Percentiles rank a stretch among this genome's conserved stretches.
phyloP scores from a whole-genome alignment of 2,888 invertebrate species.

The Drosophila tanythrix region DNA sequence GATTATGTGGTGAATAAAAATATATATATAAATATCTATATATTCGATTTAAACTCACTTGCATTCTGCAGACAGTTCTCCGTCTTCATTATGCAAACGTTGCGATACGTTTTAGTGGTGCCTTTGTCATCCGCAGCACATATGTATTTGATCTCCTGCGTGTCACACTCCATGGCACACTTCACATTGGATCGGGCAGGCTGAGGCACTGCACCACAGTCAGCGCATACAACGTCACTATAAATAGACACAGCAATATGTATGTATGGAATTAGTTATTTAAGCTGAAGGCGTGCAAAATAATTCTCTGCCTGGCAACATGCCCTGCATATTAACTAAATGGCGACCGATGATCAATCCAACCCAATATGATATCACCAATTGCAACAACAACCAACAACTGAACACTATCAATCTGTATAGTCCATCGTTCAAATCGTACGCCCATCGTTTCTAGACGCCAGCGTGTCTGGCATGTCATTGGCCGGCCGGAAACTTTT shows the following conservation, averaged over 20 bases:
- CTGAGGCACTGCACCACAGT: slow-evolving; percentile 80
- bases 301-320: slow-evolving; percentile 27
- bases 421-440: slow-evolving; percentile 32
- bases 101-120: slow-evolving; percentile 83
- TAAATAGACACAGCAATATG: slow-evolving; percentile 44
- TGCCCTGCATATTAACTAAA: slow-evolving; percentile 60
- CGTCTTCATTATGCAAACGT: slow-evolving; percentile 83
- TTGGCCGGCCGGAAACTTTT: slow-evolving; percentile 38
- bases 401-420: slow-evolving; percentile 17
- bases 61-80: slow-evolving; percentile 83
- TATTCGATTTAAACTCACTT: slow-evolving; percentile 45
- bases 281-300: slow-evolving; percentile 49
- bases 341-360: slow-evolving; percentile 41
- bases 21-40: background rate
- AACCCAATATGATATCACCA: slow-evolving; percentile 64
- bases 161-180: slow-evolving; percentile 83
- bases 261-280: slow-evolving; percentile 37
- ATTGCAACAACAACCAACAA: slow-evolving; percentile 18
- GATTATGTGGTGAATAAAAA: background rate
- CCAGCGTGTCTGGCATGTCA: slow-evolving; percentile 62
- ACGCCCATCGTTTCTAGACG: slow-evolving; percentile 67
- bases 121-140: slow-evolving; percentile 85
- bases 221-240: slow-evolving; percentile 79
- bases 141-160: slow-evolving; percentile 74
- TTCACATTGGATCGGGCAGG: slow-evolving; percentile 82